Evolutionary conservation across 1,140 invertebrate species (phyloP).

Genomic region (Drosophila repleta): DNA sequence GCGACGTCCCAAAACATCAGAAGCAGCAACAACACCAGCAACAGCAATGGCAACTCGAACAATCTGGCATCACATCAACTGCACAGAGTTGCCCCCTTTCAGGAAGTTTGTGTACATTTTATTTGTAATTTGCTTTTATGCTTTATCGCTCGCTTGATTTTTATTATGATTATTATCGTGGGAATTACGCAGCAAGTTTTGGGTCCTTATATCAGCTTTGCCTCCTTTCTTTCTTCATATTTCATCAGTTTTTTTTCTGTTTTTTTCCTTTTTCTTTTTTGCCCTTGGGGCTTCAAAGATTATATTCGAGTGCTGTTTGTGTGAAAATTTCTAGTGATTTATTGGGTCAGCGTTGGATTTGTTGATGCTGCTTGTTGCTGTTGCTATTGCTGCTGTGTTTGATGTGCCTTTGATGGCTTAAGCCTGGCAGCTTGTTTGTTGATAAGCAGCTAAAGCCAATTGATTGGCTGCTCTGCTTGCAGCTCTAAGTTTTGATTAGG

Average conservation of each 20-base stretch:
- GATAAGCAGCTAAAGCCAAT: conserved; percentile 29
- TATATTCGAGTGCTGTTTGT: conserved; percentile 27
- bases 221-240: neutral
- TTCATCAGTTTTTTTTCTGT: conserved; percentile 8
- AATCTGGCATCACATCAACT: conserved; percentile 59
- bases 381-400: conserved; percentile 13
- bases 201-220: conserved; percentile 27
- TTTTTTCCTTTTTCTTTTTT: conserved; percentile 20
- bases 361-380: conserved; percentile 6
- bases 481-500: conserved; percentile 6
- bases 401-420: conserved; percentile 34
- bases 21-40: conserved; percentile 20
- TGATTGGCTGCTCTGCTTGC: conserved; percentile 38
- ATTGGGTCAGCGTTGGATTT: conserved; percentile 56
- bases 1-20: conserved; percentile 16
- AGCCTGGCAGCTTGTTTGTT: conserved; percentile 23
- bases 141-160: conserved; percentile 82
- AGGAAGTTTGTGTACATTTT: conserved; percentile 53
- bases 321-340: conserved; percentile 66
- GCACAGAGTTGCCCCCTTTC: conserved; percentile 34
- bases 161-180: conserved; percentile 82
- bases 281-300: conserved; percentile 16
- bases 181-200: conserved; percentile 74
- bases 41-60: conserved; percentile 31
- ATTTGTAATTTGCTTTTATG: conserved; percentile 78